Evolutionary conservation across 2,888 invertebrate genomes (phyloP).

Genomic region (Pristionchus mayeri): DNA sequence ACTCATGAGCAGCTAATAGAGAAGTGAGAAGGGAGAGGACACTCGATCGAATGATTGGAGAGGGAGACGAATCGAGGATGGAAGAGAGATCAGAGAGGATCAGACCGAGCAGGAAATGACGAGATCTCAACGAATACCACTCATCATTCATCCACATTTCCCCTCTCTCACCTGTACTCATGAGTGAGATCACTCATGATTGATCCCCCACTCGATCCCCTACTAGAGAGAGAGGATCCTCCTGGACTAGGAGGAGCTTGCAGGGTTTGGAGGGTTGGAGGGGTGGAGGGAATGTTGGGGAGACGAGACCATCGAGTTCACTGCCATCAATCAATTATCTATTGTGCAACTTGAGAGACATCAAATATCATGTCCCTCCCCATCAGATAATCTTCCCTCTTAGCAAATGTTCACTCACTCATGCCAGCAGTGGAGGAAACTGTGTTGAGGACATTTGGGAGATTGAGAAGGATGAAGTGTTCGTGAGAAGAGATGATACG

Average conservation of each 20-base stretch:
- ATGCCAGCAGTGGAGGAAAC: not conserved
- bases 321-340: not conserved
- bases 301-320: constrained; percentile 30
- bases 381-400: no score
- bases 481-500: constrained; percentile 94
- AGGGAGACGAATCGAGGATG: constrained; percentile 82
- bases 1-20: constrained; percentile 88
- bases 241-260: constrained; percentile 50
- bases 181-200: constrained; percentile 50
- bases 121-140: constrained; percentile 78
- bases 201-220: constrained; percentile 46
- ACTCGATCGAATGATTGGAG: constrained; percentile 55
- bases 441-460: constrained; percentile 82
- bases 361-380: no score
- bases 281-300: no score
- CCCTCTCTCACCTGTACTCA: constrained; percentile 31
- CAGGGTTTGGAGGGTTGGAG: constrained; percentile 31
- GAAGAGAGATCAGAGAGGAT: constrained; percentile 88
- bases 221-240: constrained; percentile 46
- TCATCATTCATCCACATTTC: not conserved
- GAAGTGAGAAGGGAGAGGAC: constrained; percentile 45
- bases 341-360: no score
- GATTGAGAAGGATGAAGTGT: constrained; percentile 91
- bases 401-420: no score
- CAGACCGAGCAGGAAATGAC: constrained; percentile 89